A percentile compares a stretch with the other conserved stretches of the same genome.
Conservation (phyloP, 2,797 vertebrate species). For the Platyrinchus mystaceus region DNA sequence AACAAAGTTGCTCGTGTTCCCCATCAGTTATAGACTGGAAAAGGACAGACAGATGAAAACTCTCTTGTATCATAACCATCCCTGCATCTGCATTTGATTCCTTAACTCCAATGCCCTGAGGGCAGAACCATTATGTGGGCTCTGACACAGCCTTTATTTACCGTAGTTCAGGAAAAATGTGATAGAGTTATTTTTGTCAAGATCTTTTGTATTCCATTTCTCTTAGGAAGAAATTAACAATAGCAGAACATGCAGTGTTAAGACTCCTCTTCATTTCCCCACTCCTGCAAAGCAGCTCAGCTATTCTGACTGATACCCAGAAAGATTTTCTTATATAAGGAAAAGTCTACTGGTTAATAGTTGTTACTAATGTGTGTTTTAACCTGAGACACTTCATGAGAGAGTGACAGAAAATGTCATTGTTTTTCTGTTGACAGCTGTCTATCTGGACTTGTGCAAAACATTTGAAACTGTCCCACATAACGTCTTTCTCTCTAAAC, state of each 20-base stretch:
- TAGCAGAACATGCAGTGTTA: background rate
- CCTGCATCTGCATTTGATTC: background rate
- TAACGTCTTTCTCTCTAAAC: background rate
- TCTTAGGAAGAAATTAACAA: background rate
- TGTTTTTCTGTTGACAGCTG: background rate
- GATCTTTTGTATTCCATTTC: background rate
- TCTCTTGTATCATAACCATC: background rate
- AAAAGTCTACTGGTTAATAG: background rate
- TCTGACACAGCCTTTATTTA: background rate
- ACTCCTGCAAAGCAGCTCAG: background rate
- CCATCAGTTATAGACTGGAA: background rate
- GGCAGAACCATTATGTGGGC: background rate
- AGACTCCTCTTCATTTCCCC: background rate
- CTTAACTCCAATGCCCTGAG: background rate
- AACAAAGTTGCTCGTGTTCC: background rate
- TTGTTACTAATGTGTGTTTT: background rate
- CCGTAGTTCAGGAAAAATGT: background rate
- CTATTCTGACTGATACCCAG: background rate
- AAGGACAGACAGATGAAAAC: background rate
- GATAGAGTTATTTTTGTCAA: background rate
- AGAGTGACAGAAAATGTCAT: background rate
- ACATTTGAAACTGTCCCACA: background rate
- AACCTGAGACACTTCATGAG: background rate
- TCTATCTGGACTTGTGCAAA: background rate
- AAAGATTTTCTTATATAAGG: background rate